Conservation (phyloP, 2,113 vertebrate genomes). For the Paradisaea rubra region DNA sequence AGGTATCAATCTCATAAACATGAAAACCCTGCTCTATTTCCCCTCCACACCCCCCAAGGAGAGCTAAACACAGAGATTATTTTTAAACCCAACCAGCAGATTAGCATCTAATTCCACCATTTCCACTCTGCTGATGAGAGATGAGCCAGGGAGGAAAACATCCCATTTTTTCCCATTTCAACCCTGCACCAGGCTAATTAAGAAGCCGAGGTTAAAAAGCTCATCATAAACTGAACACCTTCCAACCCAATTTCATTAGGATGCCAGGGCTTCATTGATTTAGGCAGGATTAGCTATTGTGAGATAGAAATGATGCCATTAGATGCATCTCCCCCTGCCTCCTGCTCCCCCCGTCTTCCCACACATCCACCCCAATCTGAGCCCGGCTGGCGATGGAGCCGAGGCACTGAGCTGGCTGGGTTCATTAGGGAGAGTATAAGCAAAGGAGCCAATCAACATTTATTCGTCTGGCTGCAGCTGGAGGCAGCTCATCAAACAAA, state of each 20-base stretch:
- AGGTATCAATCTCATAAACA: background rate
- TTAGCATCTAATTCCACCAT: conserved; percentile 26
- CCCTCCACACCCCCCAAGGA: background rate
- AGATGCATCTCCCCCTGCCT: background rate
- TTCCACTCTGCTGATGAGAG: background rate
- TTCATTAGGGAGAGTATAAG: background rate
- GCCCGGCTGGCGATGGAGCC: background rate
- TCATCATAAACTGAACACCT: conserved; percentile 55
- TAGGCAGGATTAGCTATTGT: conserved; percentile 56
- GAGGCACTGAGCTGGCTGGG: background rate
- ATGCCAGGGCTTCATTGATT: background rate
- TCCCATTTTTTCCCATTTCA: conserved; percentile 24
- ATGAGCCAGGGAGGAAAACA: background rate
- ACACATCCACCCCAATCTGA: background rate
- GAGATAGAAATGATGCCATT: conserved; percentile 34
- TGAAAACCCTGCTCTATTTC: background rate
- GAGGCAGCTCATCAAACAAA: conserved; percentile 58
- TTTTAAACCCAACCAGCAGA: conserved; percentile 25
- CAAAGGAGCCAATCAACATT: conserved; percentile 37
- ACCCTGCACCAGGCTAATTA: conserved; percentile 35
- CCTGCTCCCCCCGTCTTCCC: background rate
- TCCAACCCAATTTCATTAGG: conserved; percentile 38
- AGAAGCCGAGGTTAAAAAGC: conserved; percentile 58
- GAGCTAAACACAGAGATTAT: background rate
- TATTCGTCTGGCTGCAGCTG: conserved; percentile 53